Conservation (phyloP, 2,113 vertebrate genomes). For the Euleptes europaea region DNA sequence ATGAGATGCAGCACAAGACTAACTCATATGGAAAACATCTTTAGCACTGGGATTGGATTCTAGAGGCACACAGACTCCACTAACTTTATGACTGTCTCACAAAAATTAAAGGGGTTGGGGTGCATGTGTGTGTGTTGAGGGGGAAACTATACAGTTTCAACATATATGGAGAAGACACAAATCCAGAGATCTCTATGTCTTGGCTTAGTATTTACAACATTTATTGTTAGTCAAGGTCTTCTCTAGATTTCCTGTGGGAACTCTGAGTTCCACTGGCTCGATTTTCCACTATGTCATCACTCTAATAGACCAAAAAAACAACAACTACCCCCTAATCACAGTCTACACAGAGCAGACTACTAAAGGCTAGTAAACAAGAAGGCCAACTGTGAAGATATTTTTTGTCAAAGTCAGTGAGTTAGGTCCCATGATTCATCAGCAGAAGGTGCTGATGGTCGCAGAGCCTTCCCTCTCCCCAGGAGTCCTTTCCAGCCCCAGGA, state of each 20-base stretch:
- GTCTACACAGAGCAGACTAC: not conserved
- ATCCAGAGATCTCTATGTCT: not conserved
- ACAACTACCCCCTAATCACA: not conserved
- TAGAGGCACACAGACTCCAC: not conserved
- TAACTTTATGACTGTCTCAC: not conserved
- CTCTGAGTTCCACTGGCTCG: not conserved
- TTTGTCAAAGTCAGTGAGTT: not conserved
- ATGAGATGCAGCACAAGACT: not conserved
- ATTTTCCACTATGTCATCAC: constrained; percentile 3
- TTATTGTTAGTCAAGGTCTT: not conserved
- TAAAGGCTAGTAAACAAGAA: not conserved
- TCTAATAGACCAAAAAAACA: not conserved
- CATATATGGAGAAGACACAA: not conserved
- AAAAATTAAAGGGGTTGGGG: not conserved
- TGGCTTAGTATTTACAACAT: not conserved
- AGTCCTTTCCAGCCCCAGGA: too few species aligned
- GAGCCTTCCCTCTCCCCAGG: too few species aligned
- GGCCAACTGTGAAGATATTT: not conserved
- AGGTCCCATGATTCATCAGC: too few species aligned
- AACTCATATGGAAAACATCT: not conserved
- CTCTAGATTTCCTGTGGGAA: constrained; percentile 14
- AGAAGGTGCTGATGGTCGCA: too few species aligned
- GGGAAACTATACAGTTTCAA: not conserved
- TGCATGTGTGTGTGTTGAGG: too few species aligned
- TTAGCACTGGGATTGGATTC: not conserved